Evolutionary conservation across 1,140 invertebrate species (phyloP).

Genomic region (Andricus grossulariae): DNA sequence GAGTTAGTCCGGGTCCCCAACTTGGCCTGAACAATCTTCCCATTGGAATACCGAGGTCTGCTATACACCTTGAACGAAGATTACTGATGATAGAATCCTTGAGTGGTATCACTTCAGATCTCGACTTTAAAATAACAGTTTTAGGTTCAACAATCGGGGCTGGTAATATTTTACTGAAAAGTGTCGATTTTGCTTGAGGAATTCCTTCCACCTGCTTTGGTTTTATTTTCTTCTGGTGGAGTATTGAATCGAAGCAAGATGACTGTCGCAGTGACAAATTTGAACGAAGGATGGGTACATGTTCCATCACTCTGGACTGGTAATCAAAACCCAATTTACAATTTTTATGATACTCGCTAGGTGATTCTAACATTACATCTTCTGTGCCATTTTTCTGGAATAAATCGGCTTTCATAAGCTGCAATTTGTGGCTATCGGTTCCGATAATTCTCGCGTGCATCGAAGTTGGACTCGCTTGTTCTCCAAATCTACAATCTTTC

Average conservation of each 20-base stretch:
- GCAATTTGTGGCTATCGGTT: conserved; percentile 82
- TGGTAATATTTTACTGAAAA: conserved; percentile 52
- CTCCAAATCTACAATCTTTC: conserved; percentile 46
- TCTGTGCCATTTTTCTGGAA: conserved; percentile 75
- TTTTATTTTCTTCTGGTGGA: conserved; percentile 33
- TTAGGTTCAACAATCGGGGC: conserved; percentile 56
- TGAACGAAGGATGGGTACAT: conserved; percentile 37
- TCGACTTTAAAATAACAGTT: conserved; percentile 69
- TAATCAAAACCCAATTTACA: neutral
- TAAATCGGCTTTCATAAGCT: conserved; percentile 92
- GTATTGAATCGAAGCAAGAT: conserved; percentile 10
- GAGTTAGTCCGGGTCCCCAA: conserved; percentile 82
- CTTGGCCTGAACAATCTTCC: conserved; percentile 84
- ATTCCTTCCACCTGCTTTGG: conserved; percentile 32
- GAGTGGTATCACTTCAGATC: conserved; percentile 72
- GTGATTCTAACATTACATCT: conserved; percentile 13
- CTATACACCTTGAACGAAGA: conserved; percentile 76
- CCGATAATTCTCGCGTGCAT: conserved; percentile 78
- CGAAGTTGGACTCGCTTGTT: conserved; percentile 75
- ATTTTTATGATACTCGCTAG: neutral
- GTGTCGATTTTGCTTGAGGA: conserved; percentile 30
- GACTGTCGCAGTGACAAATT: conserved; percentile 40
- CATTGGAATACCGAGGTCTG: conserved; percentile 80
- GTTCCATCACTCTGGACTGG: neutral
- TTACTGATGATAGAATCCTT: conserved; percentile 71